These are phyloP conservation scores for Monarcha castaneiventris DNA, from an alignment of 2,113 vertebrate genomes.

Conservation along the genomic window DNA sequence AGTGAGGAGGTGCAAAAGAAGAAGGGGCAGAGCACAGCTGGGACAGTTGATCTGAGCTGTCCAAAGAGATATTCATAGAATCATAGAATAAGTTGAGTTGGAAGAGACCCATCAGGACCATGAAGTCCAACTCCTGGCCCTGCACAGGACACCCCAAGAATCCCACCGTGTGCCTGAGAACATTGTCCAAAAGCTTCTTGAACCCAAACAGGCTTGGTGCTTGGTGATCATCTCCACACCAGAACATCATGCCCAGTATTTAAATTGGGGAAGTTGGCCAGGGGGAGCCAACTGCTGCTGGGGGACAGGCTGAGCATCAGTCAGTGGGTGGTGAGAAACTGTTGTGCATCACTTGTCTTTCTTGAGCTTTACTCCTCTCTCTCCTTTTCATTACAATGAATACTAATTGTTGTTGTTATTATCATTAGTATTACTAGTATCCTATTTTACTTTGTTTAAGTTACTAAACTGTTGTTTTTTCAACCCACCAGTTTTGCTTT, in stretches of 20 bases:
- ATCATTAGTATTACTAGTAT: neutral
- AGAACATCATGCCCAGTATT: neutral
- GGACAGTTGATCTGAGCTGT: neutral
- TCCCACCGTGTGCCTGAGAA: neutral
- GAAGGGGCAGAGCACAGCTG: neutral
- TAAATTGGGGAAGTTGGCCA: neutral
- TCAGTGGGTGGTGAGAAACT: neutral
- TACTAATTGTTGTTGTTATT: neutral
- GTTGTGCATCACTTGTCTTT: neutral
- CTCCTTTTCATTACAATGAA: neutral
- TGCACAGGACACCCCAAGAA: neutral
- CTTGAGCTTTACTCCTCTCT: neutral
- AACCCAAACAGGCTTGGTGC: neutral
- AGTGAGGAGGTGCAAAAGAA: neutral
- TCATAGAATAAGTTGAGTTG: neutral
- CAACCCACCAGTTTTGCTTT: neutral
- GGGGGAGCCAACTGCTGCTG: neutral
- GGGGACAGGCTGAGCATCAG: neutral
- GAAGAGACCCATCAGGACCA: neutral
- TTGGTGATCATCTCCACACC: neutral
- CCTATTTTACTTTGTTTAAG: neutral
- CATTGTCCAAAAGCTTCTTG: neutral
- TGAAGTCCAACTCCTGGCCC: neutral
- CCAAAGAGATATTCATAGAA: neutral
- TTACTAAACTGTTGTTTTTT: neutral